Base-by-base conservation (phyloP, 2,797 vertebrate genomes). In the Morelia viridis region DNA sequence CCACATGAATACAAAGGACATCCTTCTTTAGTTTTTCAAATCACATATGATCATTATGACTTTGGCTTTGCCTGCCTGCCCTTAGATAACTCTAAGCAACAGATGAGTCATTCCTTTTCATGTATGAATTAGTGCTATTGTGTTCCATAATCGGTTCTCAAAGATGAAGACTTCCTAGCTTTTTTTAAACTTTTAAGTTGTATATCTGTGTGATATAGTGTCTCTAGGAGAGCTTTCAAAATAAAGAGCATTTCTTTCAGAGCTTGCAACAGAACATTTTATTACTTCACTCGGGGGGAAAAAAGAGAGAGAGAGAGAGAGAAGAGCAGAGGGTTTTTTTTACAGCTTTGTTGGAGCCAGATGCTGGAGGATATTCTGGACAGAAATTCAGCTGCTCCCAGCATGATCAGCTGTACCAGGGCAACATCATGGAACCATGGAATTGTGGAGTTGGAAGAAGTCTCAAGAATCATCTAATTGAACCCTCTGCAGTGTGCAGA, bases 91-190 rank as follows among this genome's bases (percentile, higher is more conserved):
- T 95, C 94, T 95, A 94, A 90, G 91, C 46, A 92, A 94, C 93
- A 94, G 93, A 96, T 96, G 95, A 97, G 93, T 97, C 95, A 96
- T 92, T 97, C 92, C 1, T 96, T 65, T 95, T 96, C 90, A 94
- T 96, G 61, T 95, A 91, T 31, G 90, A 96, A 94, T 95, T 93
- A 94, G 90, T 93, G 94, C 87, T 53, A 93, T 92, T 92, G 41
- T 86, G 61, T 94, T 96, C 87, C 26, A 92, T 94, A 95, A 92
- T 95, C 91, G 60, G 65, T 50, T 58, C 87, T 65, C 89, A 89
- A 93, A 58, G 31, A 95, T 8, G 35, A 89, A 94, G 89, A 87
- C 68, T 76, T 90, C 68, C 93, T 93, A 68, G 85, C 87, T 95
- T 94, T 95, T 89, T 90, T 93, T 80, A 50, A 88, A 7, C 24